A percentile compares a stretch with the other conserved stretches of the same genome.
These are phyloP conservation scores for Silurus meridionalis DNA, from an alignment of 2,113 vertebrate species.

Conservation along the genomic window DNA sequence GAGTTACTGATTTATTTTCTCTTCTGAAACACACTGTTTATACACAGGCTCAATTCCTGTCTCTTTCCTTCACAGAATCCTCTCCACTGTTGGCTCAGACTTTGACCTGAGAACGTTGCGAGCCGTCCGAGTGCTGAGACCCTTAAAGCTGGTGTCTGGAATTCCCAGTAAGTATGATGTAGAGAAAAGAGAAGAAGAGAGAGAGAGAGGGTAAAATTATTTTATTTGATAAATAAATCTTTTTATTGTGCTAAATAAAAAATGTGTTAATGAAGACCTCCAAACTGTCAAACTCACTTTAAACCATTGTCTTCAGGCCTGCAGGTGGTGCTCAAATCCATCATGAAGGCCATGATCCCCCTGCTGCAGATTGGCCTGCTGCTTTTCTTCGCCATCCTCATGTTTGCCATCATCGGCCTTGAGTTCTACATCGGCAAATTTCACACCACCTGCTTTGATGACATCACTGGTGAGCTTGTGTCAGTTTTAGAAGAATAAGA, in stretches of 20 bases:
- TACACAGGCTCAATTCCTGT: neutral
- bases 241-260: neutral
- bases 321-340: conserved; percentile 95
- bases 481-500: neutral
- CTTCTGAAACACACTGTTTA: neutral
- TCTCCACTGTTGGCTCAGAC: conserved; percentile 84
- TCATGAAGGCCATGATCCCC: conserved; percentile 97
- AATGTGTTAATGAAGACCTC: neutral
- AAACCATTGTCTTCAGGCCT: conserved; percentile 74
- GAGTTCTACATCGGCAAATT: conserved; percentile 98
- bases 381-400: conserved; percentile 94
- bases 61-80: conserved; percentile 64
- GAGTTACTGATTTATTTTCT: neutral
- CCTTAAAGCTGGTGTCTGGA: conserved; percentile 94
- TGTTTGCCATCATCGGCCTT: conserved; percentile 95
- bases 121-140: conserved; percentile 92
- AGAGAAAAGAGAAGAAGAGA: too few species aligned
- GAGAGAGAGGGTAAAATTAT: neutral
- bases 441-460: conserved; percentile 90
- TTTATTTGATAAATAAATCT: neutral
- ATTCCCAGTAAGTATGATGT: conserved; percentile 89
- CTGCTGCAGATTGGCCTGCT: conserved; percentile 92
- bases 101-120: conserved; percentile 95
- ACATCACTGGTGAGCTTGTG: conserved; percentile 77
- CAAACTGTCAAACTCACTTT: neutral